A percentile compares a stretch with the other conserved stretches of the same genome.
phyloP scores from a whole-genome alignment of 92 coral and sea anemone genomes.

The Palythoa heliodiscus region DNA sequence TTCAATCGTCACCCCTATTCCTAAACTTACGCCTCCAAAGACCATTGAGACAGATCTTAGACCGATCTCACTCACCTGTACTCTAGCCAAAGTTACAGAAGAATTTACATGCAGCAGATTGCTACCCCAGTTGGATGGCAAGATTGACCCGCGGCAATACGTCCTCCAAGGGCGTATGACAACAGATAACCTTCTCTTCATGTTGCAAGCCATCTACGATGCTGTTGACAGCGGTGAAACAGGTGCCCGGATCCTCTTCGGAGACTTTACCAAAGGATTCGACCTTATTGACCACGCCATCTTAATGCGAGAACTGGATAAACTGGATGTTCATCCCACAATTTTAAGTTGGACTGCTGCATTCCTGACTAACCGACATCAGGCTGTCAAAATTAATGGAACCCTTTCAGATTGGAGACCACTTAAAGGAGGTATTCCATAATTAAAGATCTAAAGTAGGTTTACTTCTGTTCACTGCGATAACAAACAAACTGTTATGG shows the following conservation, averaged over 20 bases:
- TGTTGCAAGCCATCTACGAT: constrained; percentile 55
- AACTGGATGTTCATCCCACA: neutral
- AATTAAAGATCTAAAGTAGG: constrained; percentile 2
- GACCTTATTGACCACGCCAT: constrained; percentile 34
- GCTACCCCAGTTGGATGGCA: constrained; percentile 43
- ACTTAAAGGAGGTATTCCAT: neutral
- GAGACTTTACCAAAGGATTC: constrained; percentile 52
- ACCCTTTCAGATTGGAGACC: neutral
- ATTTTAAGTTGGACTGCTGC: neutral
- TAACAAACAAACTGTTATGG: neutral
- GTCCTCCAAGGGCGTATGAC: constrained; percentile 56
- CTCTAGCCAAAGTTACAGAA: constrained; percentile 59
- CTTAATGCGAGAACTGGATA: neutral
- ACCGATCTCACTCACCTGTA: constrained; percentile 58
- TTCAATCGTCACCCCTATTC: constrained; percentile 45
- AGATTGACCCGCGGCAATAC: constrained; percentile 50
- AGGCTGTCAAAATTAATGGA: neutral
- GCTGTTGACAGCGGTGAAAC: constrained; percentile 49
- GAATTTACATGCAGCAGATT: constrained; percentile 50
- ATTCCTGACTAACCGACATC: neutral
- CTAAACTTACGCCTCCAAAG: constrained; percentile 28
- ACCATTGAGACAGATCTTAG: constrained; percentile 47
- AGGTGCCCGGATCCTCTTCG: constrained; percentile 49
- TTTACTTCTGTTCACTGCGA: neutral
- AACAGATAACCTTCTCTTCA: constrained; percentile 52